Base-by-base conservation (phyloP, 1,140 invertebrate species). In the Ooceraea biroi region DNA sequence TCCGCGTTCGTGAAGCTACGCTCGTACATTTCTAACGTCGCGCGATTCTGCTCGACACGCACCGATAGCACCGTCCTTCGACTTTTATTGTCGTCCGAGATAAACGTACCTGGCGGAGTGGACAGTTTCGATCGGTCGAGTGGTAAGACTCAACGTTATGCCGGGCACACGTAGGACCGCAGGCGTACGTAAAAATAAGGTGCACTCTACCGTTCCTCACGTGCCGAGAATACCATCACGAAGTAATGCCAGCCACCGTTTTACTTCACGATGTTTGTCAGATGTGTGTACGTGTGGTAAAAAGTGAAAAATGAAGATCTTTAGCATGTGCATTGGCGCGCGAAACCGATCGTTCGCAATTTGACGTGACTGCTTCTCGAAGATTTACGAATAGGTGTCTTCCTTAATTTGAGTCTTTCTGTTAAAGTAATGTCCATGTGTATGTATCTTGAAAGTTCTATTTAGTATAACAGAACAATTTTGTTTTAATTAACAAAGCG, bases 131-230 rank as follows among this genome's bases (percentile, higher is more conserved):
- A 48, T 41, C 14, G 50, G 14, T 8, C 36, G 60, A 85, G 86
- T 83, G 63, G 78, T 85, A 85, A 83, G 72, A 66, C 84, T 87
- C 85, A 27, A 46, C 65, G 77, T 17, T 17, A 27, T 4, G 72
- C 68, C 86, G 17, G 61, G 25, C 85, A 36, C 83, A 82, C 85
- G 83, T 86, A 86, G 25, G 44, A 58, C 60, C 68, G 41, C 52
- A 25, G 52, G 68, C 71, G 55, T 68, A 80, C 71, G 55, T 68
- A 80, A 86, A 86, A 86, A 68, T 84, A 84, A 86, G 66, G 52
- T 36, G 36, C 65, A 57, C 25, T 57, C 46, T 17, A 7, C 10
- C 60, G 58, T 52, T 66, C 4, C 61, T 80, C 68, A 80, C 82
- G 73, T 84, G 63, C 65, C 73, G 22, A 5, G 83, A 88, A 84